Evolutionary conservation across 2,888 invertebrate species (phyloP).

Genomic region (Omphaloscelis lunosa): DNA sequence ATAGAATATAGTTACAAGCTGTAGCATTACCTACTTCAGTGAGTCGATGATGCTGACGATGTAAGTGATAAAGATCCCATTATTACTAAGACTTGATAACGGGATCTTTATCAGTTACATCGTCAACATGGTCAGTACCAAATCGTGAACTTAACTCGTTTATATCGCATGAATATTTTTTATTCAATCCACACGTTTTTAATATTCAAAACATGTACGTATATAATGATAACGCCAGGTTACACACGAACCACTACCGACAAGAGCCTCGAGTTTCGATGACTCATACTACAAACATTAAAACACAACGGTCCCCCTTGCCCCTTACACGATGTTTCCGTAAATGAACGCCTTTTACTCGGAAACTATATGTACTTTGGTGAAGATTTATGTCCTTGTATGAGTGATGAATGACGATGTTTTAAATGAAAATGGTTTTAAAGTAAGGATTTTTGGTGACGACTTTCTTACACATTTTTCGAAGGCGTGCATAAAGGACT

Average conservation of each 20-base stretch:
- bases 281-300: constrained; percentile 22
- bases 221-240: constrained; percentile 11
- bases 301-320: constrained; percentile 3
- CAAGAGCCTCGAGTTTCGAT: constrained; percentile 16
- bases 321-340: constrained; percentile 26
- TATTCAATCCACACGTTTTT: not conserved
- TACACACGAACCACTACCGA: constrained; percentile 10
- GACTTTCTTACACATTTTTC: not conserved
- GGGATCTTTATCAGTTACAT: too few relatives aligned
- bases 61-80: too few relatives aligned
- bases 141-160: too few relatives aligned
- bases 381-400: constrained; percentile 30
- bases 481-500: not conserved
- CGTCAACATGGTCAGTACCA: too few relatives aligned
- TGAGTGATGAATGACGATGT: constrained; percentile 9
- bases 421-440: constrained; percentile 20
- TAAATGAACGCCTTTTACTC: constrained; percentile 38
- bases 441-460: not conserved
- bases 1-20: too few relatives aligned
- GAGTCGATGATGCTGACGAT: too few relatives aligned
- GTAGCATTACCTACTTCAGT: too few relatives aligned
- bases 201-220: constrained; percentile 16
- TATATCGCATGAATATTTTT: too few relatives aligned
- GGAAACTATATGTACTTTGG: constrained; percentile 22
- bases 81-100: too few relatives aligned